Conservation (phyloP, 2,113 vertebrate species). For the Callipepla californica region DNA sequence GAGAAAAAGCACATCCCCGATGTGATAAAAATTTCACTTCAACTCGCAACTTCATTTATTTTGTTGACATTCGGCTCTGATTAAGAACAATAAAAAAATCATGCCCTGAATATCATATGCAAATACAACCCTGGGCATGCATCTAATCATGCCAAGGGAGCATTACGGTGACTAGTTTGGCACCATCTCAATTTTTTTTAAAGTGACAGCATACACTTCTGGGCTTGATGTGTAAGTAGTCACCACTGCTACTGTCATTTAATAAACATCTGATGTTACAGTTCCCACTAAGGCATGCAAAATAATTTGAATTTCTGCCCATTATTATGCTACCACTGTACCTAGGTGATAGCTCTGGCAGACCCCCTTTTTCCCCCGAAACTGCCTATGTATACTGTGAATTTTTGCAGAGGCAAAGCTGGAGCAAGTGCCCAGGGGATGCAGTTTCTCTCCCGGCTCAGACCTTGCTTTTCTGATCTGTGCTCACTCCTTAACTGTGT, state of each 20-base stretch:
- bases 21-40: conserved; percentile 99
- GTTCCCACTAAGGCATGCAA: conserved; percentile 72
- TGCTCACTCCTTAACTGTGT: background rate
- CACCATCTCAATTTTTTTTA: conserved; percentile 89
- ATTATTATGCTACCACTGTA: conserved; percentile 64
- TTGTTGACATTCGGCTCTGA: conserved; percentile 99
- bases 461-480: background rate
- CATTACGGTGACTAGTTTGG: conserved; percentile 91
- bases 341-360: conserved; percentile 64
- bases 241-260: conserved; percentile 77
- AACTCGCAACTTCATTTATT: conserved; percentile 99
- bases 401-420: conserved; percentile 34
- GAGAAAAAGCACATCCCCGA: conserved; percentile 95
- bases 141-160: conserved; percentile 96
- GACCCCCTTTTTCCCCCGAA: background rate
- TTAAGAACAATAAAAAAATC: conserved; percentile 99
- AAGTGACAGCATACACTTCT: conserved; percentile 88
- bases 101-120: conserved; percentile 99
- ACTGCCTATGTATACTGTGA: background rate
- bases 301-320: conserved; percentile 75
- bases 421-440: background rate
- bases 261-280: conserved; percentile 81
- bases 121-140: conserved; percentile 97
- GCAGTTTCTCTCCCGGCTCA: background rate
- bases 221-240: conserved; percentile 78